Conservation (phyloP, 2,113 vertebrate genomes). For the Oostethus manadensis region DNA sequence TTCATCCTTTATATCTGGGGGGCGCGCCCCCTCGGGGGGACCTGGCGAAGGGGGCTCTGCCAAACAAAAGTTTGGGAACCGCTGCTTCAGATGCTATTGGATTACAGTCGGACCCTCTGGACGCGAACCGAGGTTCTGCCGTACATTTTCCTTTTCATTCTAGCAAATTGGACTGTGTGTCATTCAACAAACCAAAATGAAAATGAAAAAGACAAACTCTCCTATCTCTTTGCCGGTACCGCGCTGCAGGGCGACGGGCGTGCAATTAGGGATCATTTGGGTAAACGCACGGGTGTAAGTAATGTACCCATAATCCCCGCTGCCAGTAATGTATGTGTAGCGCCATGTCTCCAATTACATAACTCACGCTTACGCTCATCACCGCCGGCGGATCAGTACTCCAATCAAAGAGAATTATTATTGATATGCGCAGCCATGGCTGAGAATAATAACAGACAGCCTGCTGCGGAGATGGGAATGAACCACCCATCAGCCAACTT, state of each 20-base stretch:
- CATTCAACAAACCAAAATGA: no score
- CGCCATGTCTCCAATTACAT: background rate
- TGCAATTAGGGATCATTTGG: constrained; percentile 13
- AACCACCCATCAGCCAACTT: constrained; percentile 2
- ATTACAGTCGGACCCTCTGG: no score
- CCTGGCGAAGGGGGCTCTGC: no score
- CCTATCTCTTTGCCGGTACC: constrained; percentile 42
- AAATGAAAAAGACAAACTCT: no score
- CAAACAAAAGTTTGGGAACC: no score
- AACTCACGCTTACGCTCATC: constrained; percentile 16
- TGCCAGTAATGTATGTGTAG: background rate
- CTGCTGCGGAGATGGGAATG: background rate
- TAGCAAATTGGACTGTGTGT: no score
- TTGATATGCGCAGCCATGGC: constrained; percentile 6
- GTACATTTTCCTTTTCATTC: no score
- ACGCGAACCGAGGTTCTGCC: no score
- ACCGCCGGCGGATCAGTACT: constrained; percentile 7
- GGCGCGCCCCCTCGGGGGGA: no score
- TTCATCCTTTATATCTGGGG: no score
- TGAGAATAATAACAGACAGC: constrained; percentile 1
- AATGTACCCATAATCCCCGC: background rate
- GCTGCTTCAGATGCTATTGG: no score
- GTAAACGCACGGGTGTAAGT: constrained; percentile 12
- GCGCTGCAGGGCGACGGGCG: background rate
- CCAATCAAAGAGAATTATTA: constrained; percentile 25